These are phyloP conservation scores for Drosophila malerkotliana DNA, from an alignment of 1,140 invertebrate genomes.

Conservation along the genomic window DNA sequence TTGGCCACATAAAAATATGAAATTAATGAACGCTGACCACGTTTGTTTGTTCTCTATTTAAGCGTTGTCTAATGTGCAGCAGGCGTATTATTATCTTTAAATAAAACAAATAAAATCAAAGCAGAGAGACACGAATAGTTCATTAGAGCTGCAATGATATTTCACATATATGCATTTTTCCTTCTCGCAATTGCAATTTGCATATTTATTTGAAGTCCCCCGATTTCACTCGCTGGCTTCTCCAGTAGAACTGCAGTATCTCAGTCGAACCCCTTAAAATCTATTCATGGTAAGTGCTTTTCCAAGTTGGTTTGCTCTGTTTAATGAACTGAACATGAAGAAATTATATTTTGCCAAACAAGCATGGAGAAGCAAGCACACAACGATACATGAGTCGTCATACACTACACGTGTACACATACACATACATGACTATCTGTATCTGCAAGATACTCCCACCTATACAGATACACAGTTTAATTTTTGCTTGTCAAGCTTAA, in stretches of 20 bases:
- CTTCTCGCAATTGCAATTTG: conserved; percentile 31
- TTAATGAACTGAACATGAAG: conserved; percentile 77
- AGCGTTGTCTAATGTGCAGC: background rate
- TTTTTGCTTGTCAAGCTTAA: conserved; percentile 83
- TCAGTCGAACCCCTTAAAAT: conserved; percentile 32
- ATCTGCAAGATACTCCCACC: conserved; percentile 32
- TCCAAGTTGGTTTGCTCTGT: conserved; percentile 66
- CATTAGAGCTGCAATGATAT: conserved; percentile 28
- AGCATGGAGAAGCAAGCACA: conserved; percentile 39
- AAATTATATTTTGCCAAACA: conserved; percentile 77
- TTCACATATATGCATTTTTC: conserved; percentile 18
- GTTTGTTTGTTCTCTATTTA: background rate
- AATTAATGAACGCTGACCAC: background rate
- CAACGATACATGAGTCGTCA: conserved; percentile 4
- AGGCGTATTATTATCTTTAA: conserved; percentile 8
- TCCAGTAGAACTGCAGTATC: background rate
- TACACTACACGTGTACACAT: conserved; percentile 28
- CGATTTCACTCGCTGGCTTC: background rate
- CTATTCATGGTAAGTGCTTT: conserved; percentile 61
- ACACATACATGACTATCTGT: conserved; percentile 19
- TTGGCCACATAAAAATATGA: too few species aligned
- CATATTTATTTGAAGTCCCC: conserved; percentile 39
- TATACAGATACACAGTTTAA: conserved; percentile 69
- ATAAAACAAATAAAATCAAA: conserved; percentile 20
- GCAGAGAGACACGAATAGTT: conserved; percentile 18